These are phyloP conservation scores for Ypsolopha sequella DNA, from an alignment of 2,888 invertebrate species.

Conservation along the genomic window DNA sequence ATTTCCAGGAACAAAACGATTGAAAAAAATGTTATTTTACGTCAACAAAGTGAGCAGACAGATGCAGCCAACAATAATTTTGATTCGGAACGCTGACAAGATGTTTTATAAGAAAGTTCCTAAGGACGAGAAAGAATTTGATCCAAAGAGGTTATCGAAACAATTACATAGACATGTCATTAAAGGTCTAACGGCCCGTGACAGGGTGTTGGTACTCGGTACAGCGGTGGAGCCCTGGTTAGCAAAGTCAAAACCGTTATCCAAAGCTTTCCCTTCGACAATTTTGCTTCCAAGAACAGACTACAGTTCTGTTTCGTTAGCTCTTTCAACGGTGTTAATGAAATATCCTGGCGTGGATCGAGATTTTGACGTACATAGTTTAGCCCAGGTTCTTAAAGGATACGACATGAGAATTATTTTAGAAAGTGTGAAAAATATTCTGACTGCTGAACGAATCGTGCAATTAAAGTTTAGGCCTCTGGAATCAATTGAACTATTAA, in stretches of 20 bases:
- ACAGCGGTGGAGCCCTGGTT: conserved; percentile 78
- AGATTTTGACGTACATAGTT: conserved; percentile 68
- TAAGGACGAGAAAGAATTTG: conserved; percentile 69
- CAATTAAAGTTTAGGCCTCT: conserved; percentile 65
- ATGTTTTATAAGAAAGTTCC: conserved; percentile 78
- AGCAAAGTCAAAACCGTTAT: conserved; percentile 48
- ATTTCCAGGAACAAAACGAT: conserved; percentile 76
- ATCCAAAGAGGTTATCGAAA: conserved; percentile 78
- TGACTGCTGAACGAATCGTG: conserved; percentile 62
- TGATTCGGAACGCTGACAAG: conserved; percentile 76
- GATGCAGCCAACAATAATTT: conserved; percentile 81
- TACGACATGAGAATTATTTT: conserved; percentile 64
- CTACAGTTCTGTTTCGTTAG: conserved; percentile 69
- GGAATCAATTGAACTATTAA: conserved; percentile 58
- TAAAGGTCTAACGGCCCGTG: conserved; percentile 74
- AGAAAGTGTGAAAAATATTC: conserved; percentile 43
- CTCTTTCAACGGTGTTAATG: conserved; percentile 69
- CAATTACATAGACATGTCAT: conserved; percentile 77
- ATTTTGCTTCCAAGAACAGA: conserved; percentile 69
- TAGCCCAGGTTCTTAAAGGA: conserved; percentile 66
- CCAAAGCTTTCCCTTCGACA: conserved; percentile 70
- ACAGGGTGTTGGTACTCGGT: conserved; percentile 78
- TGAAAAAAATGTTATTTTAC: conserved; percentile 75
- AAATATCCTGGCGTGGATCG: conserved; percentile 70
- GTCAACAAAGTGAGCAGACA: conserved; percentile 75